Percentiles rank a stretch among this genome's conserved stretches.
These are phyloP conservation scores for Oncopodura yosiiana DNA, from an alignment of 1,140 invertebrate genomes.

Conservation along the genomic window DNA sequence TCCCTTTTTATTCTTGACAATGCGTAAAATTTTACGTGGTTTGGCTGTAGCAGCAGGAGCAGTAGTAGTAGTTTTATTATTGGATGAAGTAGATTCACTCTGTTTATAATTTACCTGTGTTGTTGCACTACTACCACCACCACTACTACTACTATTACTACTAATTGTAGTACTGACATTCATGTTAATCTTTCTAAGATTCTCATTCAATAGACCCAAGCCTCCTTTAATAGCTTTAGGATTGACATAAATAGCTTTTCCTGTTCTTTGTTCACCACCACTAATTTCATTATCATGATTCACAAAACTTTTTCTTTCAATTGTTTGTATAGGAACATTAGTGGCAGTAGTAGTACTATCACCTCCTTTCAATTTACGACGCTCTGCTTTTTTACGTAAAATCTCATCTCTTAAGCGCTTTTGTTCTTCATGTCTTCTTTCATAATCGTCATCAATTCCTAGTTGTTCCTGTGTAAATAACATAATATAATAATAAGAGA, in stretches of 20 bases:
- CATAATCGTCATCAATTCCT: conserved; percentile 30
- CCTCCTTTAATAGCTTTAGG: conserved; percentile 27
- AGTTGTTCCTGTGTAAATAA: conserved; percentile 21
- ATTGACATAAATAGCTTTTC: conserved; percentile 26
- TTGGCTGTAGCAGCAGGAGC: conserved; percentile 12
- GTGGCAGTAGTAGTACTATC: neutral
- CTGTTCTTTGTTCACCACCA: neutral
- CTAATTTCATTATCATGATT: neutral
- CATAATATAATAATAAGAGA: neutral
- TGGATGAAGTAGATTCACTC: neutral
- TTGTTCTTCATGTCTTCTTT: conserved; percentile 27
- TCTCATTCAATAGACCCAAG: conserved; percentile 16
- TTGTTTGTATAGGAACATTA: too few species aligned
- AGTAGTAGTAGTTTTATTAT: neutral
- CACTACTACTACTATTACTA: neutral
- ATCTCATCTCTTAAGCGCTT: conserved; percentile 23
- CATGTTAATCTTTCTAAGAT: conserved; percentile 14
- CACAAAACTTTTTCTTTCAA: neutral
- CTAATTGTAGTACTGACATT: conserved; percentile 4
- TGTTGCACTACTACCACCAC: neutral
- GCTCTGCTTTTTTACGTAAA: conserved; percentile 26
- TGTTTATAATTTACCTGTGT: neutral
- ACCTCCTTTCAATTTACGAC: neutral
- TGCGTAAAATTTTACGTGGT: conserved; percentile 29
- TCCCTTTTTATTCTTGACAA: conserved; percentile 30